phyloP scores from a whole-genome alignment of 2,113 vertebrate genomes.

The Cephalopterus ornatus region DNA sequence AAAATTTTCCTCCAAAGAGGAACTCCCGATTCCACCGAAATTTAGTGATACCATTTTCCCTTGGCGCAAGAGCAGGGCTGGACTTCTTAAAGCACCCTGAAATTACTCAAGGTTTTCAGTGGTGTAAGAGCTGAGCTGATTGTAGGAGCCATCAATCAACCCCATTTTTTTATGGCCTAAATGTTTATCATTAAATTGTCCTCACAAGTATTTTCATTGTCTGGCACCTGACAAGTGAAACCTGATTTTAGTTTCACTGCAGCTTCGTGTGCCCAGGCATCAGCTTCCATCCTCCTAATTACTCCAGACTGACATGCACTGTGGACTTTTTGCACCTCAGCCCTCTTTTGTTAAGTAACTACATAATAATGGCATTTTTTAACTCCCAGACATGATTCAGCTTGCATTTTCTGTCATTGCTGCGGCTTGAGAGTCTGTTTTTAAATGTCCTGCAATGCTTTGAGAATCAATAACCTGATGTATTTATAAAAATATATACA shows the following conservation, averaged over 20 bases:
- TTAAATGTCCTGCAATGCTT: not conserved
- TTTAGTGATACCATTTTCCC: not conserved
- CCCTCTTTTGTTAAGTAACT: not conserved
- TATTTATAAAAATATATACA: not conserved
- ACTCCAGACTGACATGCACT: not conserved
- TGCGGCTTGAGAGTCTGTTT: not conserved
- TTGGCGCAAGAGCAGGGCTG: not conserved
- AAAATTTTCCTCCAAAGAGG: not conserved
- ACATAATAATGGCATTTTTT: not conserved
- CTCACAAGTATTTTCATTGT: not conserved
- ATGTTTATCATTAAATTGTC: not conserved
- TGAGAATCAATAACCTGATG: not conserved
- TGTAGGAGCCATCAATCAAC: not conserved
- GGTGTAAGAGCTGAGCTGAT: accelerated
- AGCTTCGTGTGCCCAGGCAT: not conserved
- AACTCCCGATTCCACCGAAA: not conserved
- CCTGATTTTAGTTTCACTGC: not conserved
- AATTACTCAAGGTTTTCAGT: not conserved
- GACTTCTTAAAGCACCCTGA: not conserved
- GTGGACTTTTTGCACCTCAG: not conserved
- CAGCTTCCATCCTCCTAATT: not conserved
- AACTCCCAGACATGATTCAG: not conserved
- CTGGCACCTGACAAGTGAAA: not conserved
- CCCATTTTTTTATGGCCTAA: not conserved
- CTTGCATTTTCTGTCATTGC: not conserved